These are phyloP conservation scores for Aptenodytes forsteri DNA, from an alignment of 2,113 vertebrate genomes.

Conservation along the genomic window DNA sequence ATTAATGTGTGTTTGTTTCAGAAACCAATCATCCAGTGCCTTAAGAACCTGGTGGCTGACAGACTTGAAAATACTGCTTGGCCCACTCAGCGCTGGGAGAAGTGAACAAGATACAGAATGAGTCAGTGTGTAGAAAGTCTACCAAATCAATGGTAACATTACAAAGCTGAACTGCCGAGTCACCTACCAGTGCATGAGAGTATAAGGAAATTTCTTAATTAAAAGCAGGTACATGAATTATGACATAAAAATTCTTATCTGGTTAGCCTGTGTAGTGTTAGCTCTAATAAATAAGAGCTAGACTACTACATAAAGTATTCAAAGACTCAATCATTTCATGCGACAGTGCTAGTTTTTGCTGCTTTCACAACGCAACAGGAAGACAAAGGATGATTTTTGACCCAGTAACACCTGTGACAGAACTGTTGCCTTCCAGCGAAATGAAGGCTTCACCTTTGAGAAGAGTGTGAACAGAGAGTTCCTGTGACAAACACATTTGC, in stretches of 20 bases:
- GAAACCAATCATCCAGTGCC: background rate
- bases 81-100: background rate
- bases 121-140: background rate
- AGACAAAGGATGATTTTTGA: background rate
- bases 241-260: background rate
- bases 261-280: background rate
- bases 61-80: background rate
- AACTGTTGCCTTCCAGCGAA: background rate
- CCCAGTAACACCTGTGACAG: background rate
- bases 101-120: background rate
- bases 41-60: background rate
- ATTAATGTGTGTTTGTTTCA: background rate
- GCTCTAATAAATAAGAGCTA: background rate
- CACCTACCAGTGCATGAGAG: background rate
- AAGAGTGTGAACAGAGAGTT: background rate
- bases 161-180: background rate
- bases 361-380: background rate
- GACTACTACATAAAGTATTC: background rate
- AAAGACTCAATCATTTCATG: background rate
- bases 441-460: background rate
- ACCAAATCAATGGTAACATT: background rate
- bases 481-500: background rate
- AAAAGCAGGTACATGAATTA: background rate
- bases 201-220: background rate
- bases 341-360: background rate